These are phyloP conservation scores for Passer domesticus DNA, from an alignment of 2,113 vertebrate species.

Conservation along the genomic window DNA sequence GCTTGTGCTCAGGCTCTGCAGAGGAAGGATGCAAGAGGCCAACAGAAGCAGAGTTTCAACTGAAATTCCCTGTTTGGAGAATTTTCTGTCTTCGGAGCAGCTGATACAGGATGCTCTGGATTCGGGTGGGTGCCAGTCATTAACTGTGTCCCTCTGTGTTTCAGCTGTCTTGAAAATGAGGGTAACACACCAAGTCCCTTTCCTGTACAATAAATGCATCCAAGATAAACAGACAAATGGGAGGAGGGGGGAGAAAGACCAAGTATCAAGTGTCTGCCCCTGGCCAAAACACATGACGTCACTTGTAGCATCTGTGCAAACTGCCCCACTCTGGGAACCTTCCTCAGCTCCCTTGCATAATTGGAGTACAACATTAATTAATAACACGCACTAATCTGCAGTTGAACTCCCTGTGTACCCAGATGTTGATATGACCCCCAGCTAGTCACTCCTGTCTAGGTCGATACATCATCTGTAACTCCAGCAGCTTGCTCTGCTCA, in stretches of 20 bases:
- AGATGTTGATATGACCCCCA: slow-evolving; percentile 10
- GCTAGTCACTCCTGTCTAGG: neutral
- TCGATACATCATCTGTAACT: neutral
- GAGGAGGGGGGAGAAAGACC: neutral
- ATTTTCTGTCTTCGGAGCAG: neutral
- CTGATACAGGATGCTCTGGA: neutral
- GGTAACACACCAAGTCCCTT: neutral
- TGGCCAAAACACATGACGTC: neutral
- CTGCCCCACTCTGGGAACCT: neutral
- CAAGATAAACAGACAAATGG: neutral
- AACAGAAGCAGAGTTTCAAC: neutral
- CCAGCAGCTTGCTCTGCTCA: neutral
- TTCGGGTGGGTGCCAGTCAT: rapidly evolving
- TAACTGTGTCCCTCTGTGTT: neutral
- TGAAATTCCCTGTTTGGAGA: neutral
- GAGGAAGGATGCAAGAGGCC: neutral
- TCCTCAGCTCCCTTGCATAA: neutral
- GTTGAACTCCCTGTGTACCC: neutral
- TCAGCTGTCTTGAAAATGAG: neutral
- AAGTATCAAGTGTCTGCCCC: neutral
- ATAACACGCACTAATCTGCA: neutral
- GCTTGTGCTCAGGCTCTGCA: neutral
- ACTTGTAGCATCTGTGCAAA: neutral
- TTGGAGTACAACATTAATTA: neutral
- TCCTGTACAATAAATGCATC: rapidly evolving